These are phyloP conservation scores for Sorex araneus DNA, from an alignment of 2,113 vertebrate species.

Conservation along the genomic window DNA sequence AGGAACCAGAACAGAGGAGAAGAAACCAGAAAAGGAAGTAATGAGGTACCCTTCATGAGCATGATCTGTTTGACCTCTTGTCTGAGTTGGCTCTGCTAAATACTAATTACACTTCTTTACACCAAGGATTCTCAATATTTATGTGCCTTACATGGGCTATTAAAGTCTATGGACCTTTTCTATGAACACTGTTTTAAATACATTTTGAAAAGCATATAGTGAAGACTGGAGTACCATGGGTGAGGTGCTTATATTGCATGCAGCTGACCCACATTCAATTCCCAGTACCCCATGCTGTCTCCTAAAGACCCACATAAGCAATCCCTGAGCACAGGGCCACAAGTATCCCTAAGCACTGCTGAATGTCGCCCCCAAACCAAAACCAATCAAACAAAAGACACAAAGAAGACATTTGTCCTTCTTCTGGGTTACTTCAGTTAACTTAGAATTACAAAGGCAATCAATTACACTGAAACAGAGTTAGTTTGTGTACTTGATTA, in stretches of 20 bases:
- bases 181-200: constrained; percentile 26
- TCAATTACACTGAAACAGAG: background rate
- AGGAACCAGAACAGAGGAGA: background rate
- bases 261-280: too few species aligned
- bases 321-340: too few species aligned
- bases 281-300: too few species aligned
- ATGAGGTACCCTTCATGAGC: background rate
- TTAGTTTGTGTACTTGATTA: background rate
- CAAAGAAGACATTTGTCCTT: background rate
- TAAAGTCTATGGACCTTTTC: background rate
- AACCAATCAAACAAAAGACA: background rate
- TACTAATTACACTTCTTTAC: too few species aligned
- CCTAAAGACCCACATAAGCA: too few species aligned
- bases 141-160: background rate
- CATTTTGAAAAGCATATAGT: background rate
- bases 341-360: too few species aligned
- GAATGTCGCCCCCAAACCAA: background rate
- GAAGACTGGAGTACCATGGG: too few species aligned
- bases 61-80: background rate
- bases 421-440: too few species aligned
- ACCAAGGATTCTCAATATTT: background rate
- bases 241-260: too few species aligned
- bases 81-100: background rate
- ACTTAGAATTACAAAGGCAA: background rate
- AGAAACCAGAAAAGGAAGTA: background rate